Base-by-base conservation (phyloP, 2,888 invertebrate genomes). In the Colletes collaris region DNA sequence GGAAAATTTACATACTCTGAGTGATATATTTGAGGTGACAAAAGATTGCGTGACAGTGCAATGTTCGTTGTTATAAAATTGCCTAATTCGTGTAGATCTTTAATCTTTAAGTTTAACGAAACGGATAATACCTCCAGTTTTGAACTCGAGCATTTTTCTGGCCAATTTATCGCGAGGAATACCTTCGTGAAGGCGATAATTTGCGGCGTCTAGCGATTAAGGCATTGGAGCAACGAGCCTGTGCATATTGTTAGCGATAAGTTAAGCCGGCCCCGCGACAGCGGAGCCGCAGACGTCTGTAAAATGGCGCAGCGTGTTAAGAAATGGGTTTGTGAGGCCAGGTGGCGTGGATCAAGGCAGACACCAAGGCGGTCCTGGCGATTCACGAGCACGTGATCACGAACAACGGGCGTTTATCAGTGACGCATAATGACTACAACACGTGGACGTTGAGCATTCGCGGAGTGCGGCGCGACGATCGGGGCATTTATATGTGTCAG, bases 341-440 rank as follows among this genome's bases (percentile, higher is more conserved):
- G 98, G 98, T 98, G 92, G 98, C 98, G 88, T 98, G 98, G 98
- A 97, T 98, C 94, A 98, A 98, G 94, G 97, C 97, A 85, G 97
- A 98, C 94, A 97, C 97, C 86, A 98, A 97, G 94, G 98, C 98
- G 88, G 97, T 98, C 93, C 95, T 98, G 93, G 98, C 98, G 87
- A 98, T 98, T 93, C 97, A 98, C 94, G 97, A 98, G 93, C 97
- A 97, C 93, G 98, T 98, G 92, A 98, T 98, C 94, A 97, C 98
- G 89, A 97, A 97, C 95, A 97, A 97, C 94, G 97, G 96, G 88
- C 95, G 98, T 90, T 95, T 97, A 91, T 96, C 97, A 90, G 97
- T 98, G 90, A 97, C 97, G 84, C 97, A 98, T 95, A 97, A 97
- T 94, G 97, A 98, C 94, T 97, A 96, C 94, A 97, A 97, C 93